Conservation (phyloP, 2,797 vertebrate species). For the Peromyscus eremicus region DNA sequence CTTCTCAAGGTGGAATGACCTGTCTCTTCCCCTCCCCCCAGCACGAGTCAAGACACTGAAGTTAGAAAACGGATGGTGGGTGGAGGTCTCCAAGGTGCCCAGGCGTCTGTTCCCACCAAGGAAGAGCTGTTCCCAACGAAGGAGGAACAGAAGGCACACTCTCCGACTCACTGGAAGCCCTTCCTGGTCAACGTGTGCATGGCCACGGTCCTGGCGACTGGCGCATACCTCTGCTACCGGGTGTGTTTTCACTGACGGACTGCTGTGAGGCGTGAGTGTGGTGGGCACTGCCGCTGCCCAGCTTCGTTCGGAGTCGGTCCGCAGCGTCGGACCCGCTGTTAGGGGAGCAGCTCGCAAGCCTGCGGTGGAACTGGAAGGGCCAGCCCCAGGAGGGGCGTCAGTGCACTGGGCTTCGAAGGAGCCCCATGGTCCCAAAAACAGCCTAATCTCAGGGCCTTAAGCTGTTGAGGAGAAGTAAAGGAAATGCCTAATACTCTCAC, state of each 20-base stretch:
- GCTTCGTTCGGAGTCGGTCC: constrained; percentile 52
- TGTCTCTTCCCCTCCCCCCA: constrained; percentile 74
- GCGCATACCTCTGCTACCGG: constrained; percentile 96
- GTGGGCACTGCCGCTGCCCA: constrained; percentile 51
- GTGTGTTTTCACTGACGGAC: constrained; percentile 95
- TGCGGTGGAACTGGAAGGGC: constrained; percentile 88
- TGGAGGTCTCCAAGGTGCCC: constrained; percentile 57
- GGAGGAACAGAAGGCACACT: constrained; percentile 79
- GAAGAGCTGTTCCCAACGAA: constrained; percentile 76
- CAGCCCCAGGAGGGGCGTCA: constrained; percentile 82
- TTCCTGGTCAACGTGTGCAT: constrained; percentile 94
- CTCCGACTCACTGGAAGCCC: constrained; percentile 92
- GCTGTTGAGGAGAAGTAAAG: constrained; percentile 92
- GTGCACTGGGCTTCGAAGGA: constrained; percentile 89
- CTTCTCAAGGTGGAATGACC: background rate
- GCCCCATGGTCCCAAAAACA: constrained; percentile 90
- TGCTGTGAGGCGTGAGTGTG: background rate
- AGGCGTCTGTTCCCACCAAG: constrained; percentile 61
- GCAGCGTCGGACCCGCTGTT: constrained; percentile 82
- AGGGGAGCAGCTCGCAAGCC: constrained; percentile 80
- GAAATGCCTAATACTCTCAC: constrained; percentile 90
- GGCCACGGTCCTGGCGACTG: constrained; percentile 93
- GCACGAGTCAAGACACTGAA: constrained; percentile 90
- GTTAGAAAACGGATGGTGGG: constrained; percentile 90
- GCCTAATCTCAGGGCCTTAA: constrained; percentile 93